These are phyloP conservation scores for Antheraea yamamai DNA, from an alignment of 2,888 invertebrate species.

Conservation along the genomic window DNA sequence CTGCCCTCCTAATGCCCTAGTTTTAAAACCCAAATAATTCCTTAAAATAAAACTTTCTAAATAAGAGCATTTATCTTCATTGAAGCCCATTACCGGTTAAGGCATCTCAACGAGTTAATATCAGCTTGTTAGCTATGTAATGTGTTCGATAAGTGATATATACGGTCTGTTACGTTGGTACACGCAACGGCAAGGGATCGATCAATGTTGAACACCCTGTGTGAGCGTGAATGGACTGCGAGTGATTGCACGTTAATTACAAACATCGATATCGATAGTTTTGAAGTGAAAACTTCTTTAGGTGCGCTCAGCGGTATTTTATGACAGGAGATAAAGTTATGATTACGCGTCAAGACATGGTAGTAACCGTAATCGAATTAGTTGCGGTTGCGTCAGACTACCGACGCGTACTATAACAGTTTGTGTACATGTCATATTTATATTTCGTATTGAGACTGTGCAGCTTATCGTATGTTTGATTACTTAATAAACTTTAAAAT, in stretches of 20 bases:
- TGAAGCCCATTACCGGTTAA: neutral
- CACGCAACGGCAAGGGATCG: constrained; percentile 54
- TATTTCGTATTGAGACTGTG: too few relatives aligned
- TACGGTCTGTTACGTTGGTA: constrained; percentile 36
- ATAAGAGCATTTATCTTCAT: constrained; percentile 8
- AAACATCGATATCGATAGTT: constrained; percentile 24
- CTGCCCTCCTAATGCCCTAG: neutral
- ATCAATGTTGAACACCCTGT: constrained; percentile 68
- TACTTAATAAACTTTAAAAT: too few relatives aligned
- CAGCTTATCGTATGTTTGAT: too few relatives aligned
- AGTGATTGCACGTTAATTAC: constrained; percentile 37
- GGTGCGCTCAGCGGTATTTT: too few relatives aligned
- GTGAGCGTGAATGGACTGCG: constrained; percentile 52
- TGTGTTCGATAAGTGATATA: constrained; percentile 23
- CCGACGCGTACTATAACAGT: too few relatives aligned
- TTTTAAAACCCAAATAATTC: neutral
- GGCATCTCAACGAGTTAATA: neutral
- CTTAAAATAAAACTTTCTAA: neutral
- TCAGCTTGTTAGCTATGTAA: constrained; percentile 7
- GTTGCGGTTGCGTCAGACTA: too few relatives aligned
- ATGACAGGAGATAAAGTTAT: too few relatives aligned
- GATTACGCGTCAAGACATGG: too few relatives aligned
- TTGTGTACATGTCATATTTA: too few relatives aligned
- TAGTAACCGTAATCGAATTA: too few relatives aligned
- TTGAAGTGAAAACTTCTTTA: neutral